phyloP scores from a whole-genome alignment of 2,888 invertebrate species.

The Neelides folsomi region DNA sequence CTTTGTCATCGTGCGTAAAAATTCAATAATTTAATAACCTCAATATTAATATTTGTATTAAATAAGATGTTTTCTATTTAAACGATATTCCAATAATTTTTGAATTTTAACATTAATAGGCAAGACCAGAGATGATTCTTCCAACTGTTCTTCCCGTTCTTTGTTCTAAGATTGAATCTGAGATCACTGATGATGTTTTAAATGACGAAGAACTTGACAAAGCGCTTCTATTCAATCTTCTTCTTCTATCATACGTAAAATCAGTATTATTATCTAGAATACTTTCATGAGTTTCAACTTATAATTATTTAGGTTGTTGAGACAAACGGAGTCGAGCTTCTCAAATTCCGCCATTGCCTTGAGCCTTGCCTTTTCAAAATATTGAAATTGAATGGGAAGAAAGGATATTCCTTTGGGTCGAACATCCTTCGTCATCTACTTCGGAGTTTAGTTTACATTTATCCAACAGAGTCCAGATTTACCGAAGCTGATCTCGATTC shows the following conservation, averaged over 20 bases:
- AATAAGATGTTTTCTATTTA: too few relatives aligned
- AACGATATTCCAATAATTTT: too few relatives aligned
- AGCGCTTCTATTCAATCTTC: slow-evolving; percentile 61
- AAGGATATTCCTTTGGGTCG: slow-evolving; percentile 23
- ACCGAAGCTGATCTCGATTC: slow-evolving; percentile 29
- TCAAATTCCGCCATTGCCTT: slow-evolving; percentile 44
- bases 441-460: slow-evolving; percentile 27
- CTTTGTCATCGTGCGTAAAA: slow-evolving; percentile 42
- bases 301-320: slow-evolving; percentile 22
- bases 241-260: slow-evolving; percentile 54
- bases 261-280: not conserved
- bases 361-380: slow-evolving; percentile 45
- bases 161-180: slow-evolving; percentile 49
- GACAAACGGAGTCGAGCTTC: slow-evolving; percentile 41
- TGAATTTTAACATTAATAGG: too few relatives aligned
- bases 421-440: slow-evolving; percentile 23
- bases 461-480: slow-evolving; percentile 28
- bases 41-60: not conserved
- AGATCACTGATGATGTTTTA: slow-evolving; percentile 51
- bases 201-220: slow-evolving; percentile 65
- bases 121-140: slow-evolving; percentile 55
- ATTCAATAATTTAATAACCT: slow-evolving; percentile 8
- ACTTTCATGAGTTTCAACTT: not conserved
- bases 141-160: slow-evolving; percentile 59
- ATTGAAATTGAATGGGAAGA: slow-evolving; percentile 32